Evolutionary conservation across 2,113 vertebrate species (phyloP).

Genomic region (Caretta caretta): DNA sequence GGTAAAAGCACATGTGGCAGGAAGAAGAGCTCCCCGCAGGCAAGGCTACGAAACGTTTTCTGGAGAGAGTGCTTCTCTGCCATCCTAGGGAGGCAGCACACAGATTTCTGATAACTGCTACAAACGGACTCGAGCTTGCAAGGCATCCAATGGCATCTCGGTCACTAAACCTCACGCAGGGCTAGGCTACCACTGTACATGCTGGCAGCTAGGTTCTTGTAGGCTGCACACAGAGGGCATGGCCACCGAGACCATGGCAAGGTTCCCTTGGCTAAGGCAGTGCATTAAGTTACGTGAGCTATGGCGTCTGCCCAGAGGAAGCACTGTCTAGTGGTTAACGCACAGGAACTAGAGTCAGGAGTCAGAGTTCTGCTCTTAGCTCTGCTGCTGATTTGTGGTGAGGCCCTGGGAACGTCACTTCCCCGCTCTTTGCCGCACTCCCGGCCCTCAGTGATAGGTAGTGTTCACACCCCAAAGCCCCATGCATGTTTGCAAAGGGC

Average conservation of each 20-base stretch:
- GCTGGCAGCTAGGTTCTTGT: neutral
- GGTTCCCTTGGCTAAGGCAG: slow-evolving; percentile 1
- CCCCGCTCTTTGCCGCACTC: neutral
- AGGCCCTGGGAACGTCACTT: slow-evolving; percentile 5
- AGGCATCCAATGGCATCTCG: neutral
- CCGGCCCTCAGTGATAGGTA: slow-evolving; percentile 10
- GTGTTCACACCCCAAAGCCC: neutral
- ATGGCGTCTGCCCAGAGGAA: slow-evolving; percentile 46
- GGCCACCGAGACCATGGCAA: neutral
- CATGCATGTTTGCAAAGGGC: neutral
- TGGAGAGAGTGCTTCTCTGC: neutral
- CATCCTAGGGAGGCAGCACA: neutral
- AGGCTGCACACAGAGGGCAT: neutral
- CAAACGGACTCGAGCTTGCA: neutral
- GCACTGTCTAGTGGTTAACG: neutral
- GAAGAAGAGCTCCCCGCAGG: slow-evolving; percentile 4
- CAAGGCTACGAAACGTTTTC: slow-evolving; percentile 5
- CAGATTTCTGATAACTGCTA: neutral
- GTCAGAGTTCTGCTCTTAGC: neutral
- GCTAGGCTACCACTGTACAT: neutral
- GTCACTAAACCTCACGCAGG: neutral
- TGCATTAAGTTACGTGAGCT: neutral
- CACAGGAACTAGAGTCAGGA: slow-evolving; percentile 40
- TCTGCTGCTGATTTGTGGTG: neutral
- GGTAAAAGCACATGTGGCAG: neutral